A percentile compares a stretch with the other conserved stretches of the same genome.
These are phyloP conservation scores for Erythrolamprus reginae DNA, from an alignment of 2,113 vertebrate species.

Conservation along the genomic window DNA sequence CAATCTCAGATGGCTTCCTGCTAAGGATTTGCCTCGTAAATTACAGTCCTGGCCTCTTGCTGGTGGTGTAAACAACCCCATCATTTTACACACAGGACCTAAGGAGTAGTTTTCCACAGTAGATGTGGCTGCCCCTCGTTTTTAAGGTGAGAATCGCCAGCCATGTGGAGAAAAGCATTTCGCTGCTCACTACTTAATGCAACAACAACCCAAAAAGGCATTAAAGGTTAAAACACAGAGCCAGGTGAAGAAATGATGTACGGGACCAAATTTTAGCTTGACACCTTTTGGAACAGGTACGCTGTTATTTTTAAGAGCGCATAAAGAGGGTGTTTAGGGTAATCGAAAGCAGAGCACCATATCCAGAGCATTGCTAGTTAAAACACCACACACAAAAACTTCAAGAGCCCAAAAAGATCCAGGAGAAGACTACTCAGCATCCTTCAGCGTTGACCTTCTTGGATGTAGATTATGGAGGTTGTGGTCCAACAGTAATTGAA, in stretches of 20 bases:
- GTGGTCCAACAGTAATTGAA: neutral
- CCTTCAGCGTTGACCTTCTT: neutral
- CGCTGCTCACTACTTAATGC: conserved; percentile 37
- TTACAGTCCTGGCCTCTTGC: neutral
- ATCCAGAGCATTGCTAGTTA: conserved; percentile 14
- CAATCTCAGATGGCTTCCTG: neutral
- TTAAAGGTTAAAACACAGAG: conserved; percentile 51
- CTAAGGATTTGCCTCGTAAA: neutral
- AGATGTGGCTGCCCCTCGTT: neutral
- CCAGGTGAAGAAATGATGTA: conserved; percentile 43
- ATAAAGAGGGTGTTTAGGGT: conserved; percentile 31
- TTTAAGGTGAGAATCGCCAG: conserved; percentile 5
- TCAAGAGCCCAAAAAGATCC: neutral
- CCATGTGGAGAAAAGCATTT: neutral
- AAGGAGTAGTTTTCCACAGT: neutral
- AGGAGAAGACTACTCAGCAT: neutral
- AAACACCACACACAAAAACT: neutral
- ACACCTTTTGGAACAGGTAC: conserved; percentile 58
- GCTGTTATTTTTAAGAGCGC: conserved; percentile 61
- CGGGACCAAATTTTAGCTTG: conserved; percentile 48
- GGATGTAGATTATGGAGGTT: neutral
- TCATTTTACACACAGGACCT: neutral
- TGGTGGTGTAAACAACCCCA: neutral
- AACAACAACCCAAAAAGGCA: conserved; percentile 26
- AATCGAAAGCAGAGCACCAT: conserved; percentile 45